Evolutionary conservation across 2,113 vertebrate species (phyloP).

Genomic region (Acanthisitta chloris): DNA sequence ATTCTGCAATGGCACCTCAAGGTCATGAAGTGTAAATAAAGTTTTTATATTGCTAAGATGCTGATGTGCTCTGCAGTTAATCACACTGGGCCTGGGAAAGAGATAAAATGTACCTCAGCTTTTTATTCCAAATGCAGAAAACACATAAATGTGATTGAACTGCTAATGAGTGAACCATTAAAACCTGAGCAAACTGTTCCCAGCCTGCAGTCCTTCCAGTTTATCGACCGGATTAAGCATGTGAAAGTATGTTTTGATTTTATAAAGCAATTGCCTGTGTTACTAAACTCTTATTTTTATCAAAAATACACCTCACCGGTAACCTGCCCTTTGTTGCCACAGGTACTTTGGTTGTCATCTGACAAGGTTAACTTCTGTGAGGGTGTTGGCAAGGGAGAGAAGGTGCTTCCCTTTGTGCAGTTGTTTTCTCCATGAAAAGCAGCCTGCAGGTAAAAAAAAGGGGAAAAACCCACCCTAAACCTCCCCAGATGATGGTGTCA

Average conservation of each 20-base stretch:
- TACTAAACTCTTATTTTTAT: not conserved
- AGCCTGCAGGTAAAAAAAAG: rapidly evolving
- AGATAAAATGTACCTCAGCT: not conserved
- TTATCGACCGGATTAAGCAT: rapidly evolving
- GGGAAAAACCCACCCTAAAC: rapidly evolving
- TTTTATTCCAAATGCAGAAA: not conserved
- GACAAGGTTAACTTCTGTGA: not conserved
- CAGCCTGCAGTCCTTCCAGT: not conserved
- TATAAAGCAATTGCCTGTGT: rapidly evolving
- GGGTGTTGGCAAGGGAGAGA: not conserved
- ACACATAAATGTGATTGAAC: rapidly evolving
- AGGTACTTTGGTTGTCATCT: rapidly evolving
- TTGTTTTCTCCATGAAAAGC: not conserved
- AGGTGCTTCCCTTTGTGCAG: not conserved
- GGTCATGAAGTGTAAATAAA: not conserved
- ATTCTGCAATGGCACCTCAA: not conserved
- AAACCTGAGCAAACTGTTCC: not conserved
- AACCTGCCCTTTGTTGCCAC: not conserved
- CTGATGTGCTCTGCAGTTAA: not conserved
- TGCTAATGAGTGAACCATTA: not conserved
- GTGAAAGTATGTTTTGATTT: not conserved
- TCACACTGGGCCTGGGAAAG: not conserved
- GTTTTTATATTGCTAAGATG: rapidly evolving
- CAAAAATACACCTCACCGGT: rapidly evolving
- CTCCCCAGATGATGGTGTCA: rapidly evolving